Evolutionary conservation across 2,113 vertebrate genomes (phyloP), one percentile per base, ranked within the genome.

Genomic region (Heliornis fulica): DNA sequence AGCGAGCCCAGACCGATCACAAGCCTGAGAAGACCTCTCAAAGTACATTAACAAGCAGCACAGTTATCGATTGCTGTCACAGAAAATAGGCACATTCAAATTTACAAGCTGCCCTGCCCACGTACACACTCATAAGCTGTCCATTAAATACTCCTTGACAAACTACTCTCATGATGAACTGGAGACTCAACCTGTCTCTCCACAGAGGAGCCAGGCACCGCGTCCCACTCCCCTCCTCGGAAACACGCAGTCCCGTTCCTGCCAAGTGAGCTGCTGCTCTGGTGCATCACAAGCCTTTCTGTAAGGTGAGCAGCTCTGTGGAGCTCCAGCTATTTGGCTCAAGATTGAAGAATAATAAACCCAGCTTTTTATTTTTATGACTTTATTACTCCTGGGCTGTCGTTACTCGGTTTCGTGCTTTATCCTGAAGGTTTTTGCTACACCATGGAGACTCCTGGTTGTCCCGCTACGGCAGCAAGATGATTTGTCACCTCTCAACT

Each of bases 21-120:
- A 77, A 78, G 29, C 57, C 76, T 63, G 59, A 63, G 80, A 69
- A 69, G 59, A 63, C n/a, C 34, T 86, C 81, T 86, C 41, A 18
- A 78, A 89, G 72, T 77, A 51, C 64, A 68, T 78, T 77, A 92
- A 85, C 76, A 85, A 86, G 82, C 66, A 77, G 63, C 76, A 72
- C 59, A n/a, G 71, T 61, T 66, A 89, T 82, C 72, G 82, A 92
- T 29, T 48, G 65, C 76, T 82, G 86, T 86, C 81, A 63, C 63
- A 63, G 69, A 94, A 74, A 89, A 94, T 12, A 82, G 76, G 76
- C 60, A 72, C 59, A 59, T 89, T 57, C 60, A 86, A 92, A 94
- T 86, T 89, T 94, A 83, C 93, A 83, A 82, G 75, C 70, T 53
- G 15, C 38, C 70, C 60, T 86, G 81, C 86, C 64, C 90, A 94